Evolutionary conservation across 2,113 vertebrate genomes (phyloP).

Genomic region (Strix uralensis): DNA sequence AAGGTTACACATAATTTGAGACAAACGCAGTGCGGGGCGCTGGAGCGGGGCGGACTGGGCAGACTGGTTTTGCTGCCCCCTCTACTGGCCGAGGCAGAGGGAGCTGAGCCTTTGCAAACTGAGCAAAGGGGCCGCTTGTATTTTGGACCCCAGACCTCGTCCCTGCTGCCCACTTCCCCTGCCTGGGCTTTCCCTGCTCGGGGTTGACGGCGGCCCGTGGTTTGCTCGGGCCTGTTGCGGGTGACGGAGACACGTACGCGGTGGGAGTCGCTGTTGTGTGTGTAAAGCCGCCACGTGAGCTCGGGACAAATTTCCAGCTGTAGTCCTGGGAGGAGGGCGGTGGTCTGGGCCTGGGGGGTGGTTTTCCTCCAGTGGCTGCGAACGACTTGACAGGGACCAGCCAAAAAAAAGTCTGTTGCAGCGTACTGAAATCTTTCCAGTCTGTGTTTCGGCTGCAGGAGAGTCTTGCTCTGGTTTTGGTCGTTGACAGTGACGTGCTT

Average conservation of each 20-base stretch:
- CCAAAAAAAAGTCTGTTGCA: background rate
- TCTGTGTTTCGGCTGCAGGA: background rate
- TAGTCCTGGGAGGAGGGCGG: background rate
- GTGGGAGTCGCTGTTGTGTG: no score
- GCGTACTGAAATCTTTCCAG: background rate
- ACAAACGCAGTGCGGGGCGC: rapidly evolving
- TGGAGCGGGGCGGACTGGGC: background rate
- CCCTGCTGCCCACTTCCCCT: background rate
- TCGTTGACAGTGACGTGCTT: background rate
- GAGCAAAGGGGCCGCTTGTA: background rate
- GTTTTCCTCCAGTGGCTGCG: background rate
- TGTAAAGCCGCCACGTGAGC: background rate
- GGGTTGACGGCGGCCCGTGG: no score
- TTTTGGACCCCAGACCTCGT: background rate
- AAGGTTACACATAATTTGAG: background rate
- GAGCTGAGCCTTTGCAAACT: background rate
- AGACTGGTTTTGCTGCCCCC: background rate
- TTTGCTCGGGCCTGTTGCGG: no score
- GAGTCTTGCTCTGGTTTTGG: background rate
- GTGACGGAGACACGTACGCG: no score
- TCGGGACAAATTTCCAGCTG: background rate
- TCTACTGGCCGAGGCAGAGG: background rate
- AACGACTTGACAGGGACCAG: background rate
- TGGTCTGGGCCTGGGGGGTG: background rate
- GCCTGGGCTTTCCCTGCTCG: background rate